These are phyloP conservation scores for Blastobasis adustella DNA, from an alignment of 2,888 invertebrate genomes.

Conservation along the genomic window DNA sequence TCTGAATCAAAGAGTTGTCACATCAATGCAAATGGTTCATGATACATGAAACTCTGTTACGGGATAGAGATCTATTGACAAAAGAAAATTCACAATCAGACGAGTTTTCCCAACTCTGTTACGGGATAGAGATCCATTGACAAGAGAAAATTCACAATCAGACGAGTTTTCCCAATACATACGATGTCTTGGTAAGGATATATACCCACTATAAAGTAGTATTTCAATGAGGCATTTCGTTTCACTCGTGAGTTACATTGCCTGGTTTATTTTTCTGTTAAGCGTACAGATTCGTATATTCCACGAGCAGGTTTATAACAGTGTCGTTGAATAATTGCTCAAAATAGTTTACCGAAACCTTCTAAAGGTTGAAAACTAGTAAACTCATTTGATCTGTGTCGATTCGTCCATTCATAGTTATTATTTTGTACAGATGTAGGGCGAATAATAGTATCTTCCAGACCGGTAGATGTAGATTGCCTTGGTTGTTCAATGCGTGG, in stretches of 20 bases:
- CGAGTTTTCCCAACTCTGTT: slow-evolving; percentile 6
- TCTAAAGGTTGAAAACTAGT: neutral
- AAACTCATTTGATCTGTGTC: neutral
- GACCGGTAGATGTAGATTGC: neutral
- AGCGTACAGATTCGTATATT: neutral
- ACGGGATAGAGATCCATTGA: slow-evolving; percentile 2
- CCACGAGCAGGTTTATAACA: neutral
- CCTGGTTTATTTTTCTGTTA: neutral
- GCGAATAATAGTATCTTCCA: neutral
- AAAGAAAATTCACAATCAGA: slow-evolving; percentile 4
- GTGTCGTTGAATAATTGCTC: neutral
- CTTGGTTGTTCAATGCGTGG: no score
- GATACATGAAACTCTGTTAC: slow-evolving; percentile 2
- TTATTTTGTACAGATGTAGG: no score
- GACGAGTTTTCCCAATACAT: slow-evolving; percentile 8
- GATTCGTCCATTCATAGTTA: no score
- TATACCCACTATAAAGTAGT: slow-evolving; percentile 4
- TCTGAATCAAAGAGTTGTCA: neutral
- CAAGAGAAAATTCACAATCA: slow-evolving; percentile 3
- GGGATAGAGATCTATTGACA: slow-evolving; percentile 2
- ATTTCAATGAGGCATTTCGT: slow-evolving; percentile 3
- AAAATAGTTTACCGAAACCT: neutral
- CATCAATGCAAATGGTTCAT: neutral
- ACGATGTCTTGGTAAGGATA: slow-evolving; percentile 3
- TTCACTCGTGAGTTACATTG: neutral